Conservation (phyloP, 2,797 vertebrate genomes). For the Galaxias olidus region DNA sequence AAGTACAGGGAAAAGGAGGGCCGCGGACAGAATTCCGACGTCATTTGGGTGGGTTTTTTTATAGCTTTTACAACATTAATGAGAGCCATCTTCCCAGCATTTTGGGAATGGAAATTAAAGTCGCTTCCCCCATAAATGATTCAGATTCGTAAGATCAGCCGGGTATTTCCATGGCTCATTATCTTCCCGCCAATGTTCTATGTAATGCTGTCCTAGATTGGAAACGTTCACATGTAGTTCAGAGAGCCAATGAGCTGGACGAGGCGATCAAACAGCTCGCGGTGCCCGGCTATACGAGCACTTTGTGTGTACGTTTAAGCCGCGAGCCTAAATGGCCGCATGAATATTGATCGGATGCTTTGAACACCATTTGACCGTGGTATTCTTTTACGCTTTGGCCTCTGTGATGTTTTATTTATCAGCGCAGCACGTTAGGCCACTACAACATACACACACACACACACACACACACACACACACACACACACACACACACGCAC, state of each 20-base stretch:
- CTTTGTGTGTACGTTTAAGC: constrained; percentile 20
- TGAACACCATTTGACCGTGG: constrained; percentile 27
- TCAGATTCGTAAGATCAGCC: neutral
- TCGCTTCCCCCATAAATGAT: neutral
- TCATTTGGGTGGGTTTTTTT: neutral
- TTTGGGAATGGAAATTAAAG: no score
- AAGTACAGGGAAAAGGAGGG: neutral
- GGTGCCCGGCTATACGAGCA: constrained; percentile 28
- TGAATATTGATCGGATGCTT: constrained; percentile 54
- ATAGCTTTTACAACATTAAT: no score
- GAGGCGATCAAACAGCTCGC: no score
- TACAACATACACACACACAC: neutral
- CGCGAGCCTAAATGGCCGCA: constrained; percentile 33
- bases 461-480: constrained; percentile 15
- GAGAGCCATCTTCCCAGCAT: no score
- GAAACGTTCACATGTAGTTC: neutral
- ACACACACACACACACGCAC: constrained; percentile 20
- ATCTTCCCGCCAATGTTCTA: neutral
- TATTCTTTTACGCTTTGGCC: constrained; percentile 29
- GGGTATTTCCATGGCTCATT: neutral
- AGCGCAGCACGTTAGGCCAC: constrained; percentile 21
- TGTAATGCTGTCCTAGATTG: neutral
- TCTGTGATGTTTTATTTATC: constrained; percentile 46
- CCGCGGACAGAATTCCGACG: neutral
- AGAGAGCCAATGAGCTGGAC: neutral